Evolutionary conservation across 2,797 vertebrate genomes (phyloP).

Genomic region (Sebastes kiyomatsui): DNA sequence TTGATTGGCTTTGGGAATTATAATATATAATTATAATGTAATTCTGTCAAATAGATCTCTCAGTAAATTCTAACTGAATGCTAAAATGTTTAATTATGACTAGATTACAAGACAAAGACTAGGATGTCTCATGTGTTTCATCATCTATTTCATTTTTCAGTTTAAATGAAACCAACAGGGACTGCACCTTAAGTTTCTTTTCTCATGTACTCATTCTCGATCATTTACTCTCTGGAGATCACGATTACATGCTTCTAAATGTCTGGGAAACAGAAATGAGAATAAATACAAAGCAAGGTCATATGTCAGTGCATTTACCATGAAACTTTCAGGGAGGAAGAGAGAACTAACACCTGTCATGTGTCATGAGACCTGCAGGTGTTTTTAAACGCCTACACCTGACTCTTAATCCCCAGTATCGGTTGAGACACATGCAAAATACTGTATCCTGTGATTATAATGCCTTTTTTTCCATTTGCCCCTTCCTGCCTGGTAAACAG

Average conservation of each 20-base stretch:
- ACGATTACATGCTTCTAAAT: neutral
- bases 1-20: neutral
- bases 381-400: neutral
- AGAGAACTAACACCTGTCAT: slow-evolving; percentile 19
- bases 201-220: neutral
- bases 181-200: neutral
- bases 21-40: no score
- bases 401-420: neutral
- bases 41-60: neutral
- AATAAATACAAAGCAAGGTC: neutral
- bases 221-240: slow-evolving; percentile 7
- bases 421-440: neutral
- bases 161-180: neutral
- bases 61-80: neutral
- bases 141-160: neutral
- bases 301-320: neutral
- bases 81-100: neutral
- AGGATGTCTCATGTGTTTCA: neutral
- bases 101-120: neutral
- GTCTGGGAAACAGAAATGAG: slow-evolving; percentile 30
- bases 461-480: neutral
- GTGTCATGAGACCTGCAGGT: neutral
- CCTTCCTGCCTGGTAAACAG: neutral
- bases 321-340: slow-evolving; percentile 20
- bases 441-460: neutral